A percentile compares a stretch with the other conserved stretches of the same genome.
Conservation (phyloP, 2,113 vertebrate species). For the Capreolus pygargus region DNA sequence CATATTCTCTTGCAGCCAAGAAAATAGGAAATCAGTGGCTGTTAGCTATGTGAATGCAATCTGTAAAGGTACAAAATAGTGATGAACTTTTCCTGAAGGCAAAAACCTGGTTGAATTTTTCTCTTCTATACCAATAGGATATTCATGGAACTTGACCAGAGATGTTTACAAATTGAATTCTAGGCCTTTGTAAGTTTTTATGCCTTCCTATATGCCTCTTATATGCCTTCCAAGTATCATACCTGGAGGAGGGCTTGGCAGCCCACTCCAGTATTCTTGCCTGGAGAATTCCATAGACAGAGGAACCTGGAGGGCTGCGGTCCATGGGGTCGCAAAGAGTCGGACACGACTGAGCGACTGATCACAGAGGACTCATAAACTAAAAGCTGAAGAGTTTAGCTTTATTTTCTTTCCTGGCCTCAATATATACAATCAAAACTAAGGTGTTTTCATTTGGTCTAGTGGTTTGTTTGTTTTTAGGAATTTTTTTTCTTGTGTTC, state of each 20-base stretch:
- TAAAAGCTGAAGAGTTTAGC: background rate
- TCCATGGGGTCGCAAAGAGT: background rate
- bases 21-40: background rate
- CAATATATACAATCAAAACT: background rate
- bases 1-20: constrained; percentile 15
- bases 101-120: background rate
- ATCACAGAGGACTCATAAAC: background rate
- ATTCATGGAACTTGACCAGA: background rate
- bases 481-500: background rate
- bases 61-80: background rate
- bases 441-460: background rate
- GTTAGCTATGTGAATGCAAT: background rate
- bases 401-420: background rate
- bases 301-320: background rate
- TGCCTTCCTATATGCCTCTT: too few species aligned
- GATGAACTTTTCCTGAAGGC: background rate
- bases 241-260: background rate
- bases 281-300: background rate
- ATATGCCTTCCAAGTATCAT: background rate
- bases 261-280: background rate
- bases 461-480: background rate
- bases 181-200: background rate
- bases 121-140: background rate
- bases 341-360: background rate
- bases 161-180: background rate